A percentile compares a stretch with the other conserved stretches of the same genome.
Conservation (phyloP, 2,888 invertebrate species). For the Tromatobia lineatoria region DNA sequence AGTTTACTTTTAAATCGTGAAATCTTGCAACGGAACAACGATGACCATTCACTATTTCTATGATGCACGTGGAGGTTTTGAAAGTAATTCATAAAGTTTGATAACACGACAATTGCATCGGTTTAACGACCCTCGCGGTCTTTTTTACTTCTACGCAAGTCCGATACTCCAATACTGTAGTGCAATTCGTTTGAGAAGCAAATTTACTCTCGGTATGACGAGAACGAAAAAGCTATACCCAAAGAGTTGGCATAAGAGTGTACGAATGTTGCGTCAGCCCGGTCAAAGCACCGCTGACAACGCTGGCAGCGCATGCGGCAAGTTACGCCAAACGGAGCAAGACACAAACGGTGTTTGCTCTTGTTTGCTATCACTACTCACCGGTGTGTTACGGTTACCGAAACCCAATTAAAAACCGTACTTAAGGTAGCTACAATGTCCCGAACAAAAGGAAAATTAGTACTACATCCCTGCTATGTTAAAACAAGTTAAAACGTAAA, state of each 20-base stretch:
- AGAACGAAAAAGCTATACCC: neutral
- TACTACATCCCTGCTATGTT: too few species aligned
- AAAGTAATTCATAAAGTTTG: neutral
- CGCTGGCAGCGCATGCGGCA: neutral
- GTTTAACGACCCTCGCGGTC: neutral
- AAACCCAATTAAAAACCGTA: slow-evolving; percentile 34
- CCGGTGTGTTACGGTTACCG: slow-evolving; percentile 13
- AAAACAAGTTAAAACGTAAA: too few species aligned
- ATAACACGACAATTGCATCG: neutral
- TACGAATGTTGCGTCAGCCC: slow-evolving; percentile 56
- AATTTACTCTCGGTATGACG: neutral
- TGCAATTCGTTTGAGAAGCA: neutral
- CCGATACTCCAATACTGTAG: neutral
- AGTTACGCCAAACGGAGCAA: neutral
- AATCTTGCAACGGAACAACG: too few species aligned
- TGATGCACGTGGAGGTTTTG: neutral
- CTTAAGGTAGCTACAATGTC: neutral
- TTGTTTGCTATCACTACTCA: neutral
- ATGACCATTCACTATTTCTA: neutral
- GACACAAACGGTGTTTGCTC: neutral
- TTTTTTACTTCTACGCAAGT: neutral
- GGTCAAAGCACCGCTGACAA: slow-evolving; percentile 18
- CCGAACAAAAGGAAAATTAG: neutral
- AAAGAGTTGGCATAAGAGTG: slow-evolving; percentile 33
- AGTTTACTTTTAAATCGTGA: too few species aligned